Conservation (phyloP, 2,113 vertebrate species). For the Leptodactylus fuscus region DNA sequence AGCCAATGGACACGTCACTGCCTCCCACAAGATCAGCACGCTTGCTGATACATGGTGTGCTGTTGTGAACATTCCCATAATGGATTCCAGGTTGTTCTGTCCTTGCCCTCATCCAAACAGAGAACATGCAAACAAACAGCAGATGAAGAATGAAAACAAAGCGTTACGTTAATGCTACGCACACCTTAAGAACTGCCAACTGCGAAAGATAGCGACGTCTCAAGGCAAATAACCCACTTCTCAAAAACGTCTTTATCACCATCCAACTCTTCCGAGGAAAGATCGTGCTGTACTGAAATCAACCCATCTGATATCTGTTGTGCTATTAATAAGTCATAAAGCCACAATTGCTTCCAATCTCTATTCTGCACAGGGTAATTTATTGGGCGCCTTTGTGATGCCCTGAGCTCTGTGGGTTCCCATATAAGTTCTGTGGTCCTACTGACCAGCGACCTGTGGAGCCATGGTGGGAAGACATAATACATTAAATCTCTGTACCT, state of each 20-base stretch:
- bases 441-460: not conserved
- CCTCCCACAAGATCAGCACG: not conserved
- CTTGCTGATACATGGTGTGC: not conserved
- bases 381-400: not conserved
- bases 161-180: not conserved
- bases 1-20: not conserved
- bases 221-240: not conserved
- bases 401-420: not conserved
- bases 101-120: constrained; percentile 16
- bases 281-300: not conserved
- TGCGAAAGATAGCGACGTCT: not conserved
- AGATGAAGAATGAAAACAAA: constrained; percentile 15
- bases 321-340: not conserved
- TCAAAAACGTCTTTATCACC: not conserved
- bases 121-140: constrained; percentile 10
- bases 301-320: not conserved
- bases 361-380: not conserved
- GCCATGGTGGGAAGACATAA: not conserved
- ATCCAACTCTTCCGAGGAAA: not conserved
- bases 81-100: constrained; percentile 17
- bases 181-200: constrained; percentile 9
- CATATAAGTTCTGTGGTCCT: not conserved
- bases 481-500: not conserved
- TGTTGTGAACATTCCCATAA: constrained; percentile 10
- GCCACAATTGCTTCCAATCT: not conserved